These are phyloP conservation scores for Dipodomys stephensi DNA, from an alignment of 2,113 vertebrate species.

Conservation along the genomic window DNA sequence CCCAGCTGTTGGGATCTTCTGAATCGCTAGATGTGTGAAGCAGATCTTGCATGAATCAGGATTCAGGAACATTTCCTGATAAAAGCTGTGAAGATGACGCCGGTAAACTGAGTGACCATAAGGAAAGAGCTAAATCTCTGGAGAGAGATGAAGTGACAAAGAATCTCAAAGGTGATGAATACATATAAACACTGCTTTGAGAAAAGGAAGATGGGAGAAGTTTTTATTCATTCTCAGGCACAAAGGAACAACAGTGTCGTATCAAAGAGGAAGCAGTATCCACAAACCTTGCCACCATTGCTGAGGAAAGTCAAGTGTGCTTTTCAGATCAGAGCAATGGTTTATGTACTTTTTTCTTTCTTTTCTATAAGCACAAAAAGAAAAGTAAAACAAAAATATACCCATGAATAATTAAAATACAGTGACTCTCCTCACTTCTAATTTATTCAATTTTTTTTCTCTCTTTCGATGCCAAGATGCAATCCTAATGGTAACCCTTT, in stretches of 20 bases:
- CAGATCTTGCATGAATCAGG: background rate
- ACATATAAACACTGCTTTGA: background rate
- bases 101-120: rapidly evolving
- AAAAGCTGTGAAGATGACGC: background rate
- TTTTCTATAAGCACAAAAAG: background rate
- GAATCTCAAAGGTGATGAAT: background rate
- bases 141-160: background rate
- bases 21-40: background rate
- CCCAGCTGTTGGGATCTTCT: background rate
- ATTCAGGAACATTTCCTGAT: background rate
- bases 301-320: conserved; percentile 10
- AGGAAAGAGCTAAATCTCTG: background rate
- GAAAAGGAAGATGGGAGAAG: background rate
- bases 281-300: background rate
- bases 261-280: background rate
- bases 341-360: conserved; percentile 20
- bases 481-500: conserved; percentile 25
- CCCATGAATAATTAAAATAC: conserved; percentile 57
- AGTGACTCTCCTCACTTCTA: conserved; percentile 11
- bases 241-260: background rate
- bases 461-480: conserved; percentile 28
- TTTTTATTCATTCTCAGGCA: conserved; percentile 21
- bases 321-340: background rate
- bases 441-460: conserved; percentile 40
- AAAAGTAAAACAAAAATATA: background rate